Base-by-base conservation (phyloP, 2,113 vertebrate species). In the Craseonycteris thonglongyai region DNA sequence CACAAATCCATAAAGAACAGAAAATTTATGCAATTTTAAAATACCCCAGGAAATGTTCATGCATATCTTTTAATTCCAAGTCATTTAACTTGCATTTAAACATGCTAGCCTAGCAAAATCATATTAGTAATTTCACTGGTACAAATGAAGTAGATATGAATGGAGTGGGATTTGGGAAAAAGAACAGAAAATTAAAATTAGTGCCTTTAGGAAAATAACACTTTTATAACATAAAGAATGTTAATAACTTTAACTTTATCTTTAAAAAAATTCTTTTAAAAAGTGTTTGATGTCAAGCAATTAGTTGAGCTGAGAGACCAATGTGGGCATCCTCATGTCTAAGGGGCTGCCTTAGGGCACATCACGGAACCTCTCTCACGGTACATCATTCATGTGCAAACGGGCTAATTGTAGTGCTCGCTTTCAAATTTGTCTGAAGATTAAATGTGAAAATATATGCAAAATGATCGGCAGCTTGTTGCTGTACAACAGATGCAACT, bases 21-120 rank as follows among this genome's bases (percentile, higher is more conserved):
- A 80, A 84, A 88, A 24, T 90, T 71, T 87, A 91, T 79, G 38
- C 85, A 93, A 84, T 91, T 88, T 88, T 58, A 93, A 95, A 94
- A 63, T 94, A 96, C 90, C 56, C 86, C 54, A 93, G 78, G 84
- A 96, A 97, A 88, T 49, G 28, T 92, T 95, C 79, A 76, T 93
- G 95, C 94, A 85, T 85, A 71, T 68, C 92, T 92, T 91, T 93
- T 95, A 95, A 95, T 94, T 93, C 78, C 56, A 93, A 96, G 65
- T 75, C 82, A 95, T 96, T 96, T 95, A 94, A 90, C 80, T 86
- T 85, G 54, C 72, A 84, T 95, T 97, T 93, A 81, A 81, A 95
- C 81, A 93, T 91, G 83, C 68, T 79, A 61, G 74, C 49, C 63
- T 71, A 89, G 83, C 88, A 94, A 95, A 92, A 92, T 72, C 66